Evolutionary conservation across 2,113 vertebrate species (phyloP).

Genomic region (Synodontis membranacea): DNA sequence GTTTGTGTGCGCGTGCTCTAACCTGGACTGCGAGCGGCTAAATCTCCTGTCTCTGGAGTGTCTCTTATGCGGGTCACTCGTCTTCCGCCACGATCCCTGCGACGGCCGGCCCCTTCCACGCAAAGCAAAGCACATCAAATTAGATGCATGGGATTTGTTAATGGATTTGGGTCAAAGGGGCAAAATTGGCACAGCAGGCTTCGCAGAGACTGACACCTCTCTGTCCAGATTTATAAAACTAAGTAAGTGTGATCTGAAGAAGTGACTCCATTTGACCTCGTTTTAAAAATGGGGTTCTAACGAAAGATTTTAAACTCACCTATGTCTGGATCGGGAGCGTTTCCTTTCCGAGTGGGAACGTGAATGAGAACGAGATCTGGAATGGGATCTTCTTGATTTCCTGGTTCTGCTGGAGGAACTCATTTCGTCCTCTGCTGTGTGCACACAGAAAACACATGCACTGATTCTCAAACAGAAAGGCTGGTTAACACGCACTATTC

Average conservation of each 20-base stretch:
- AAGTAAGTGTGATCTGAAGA: background rate
- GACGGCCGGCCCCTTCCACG: constrained; percentile 69
- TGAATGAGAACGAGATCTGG: constrained; percentile 81
- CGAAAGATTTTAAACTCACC: constrained; percentile 65
- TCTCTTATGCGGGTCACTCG: constrained; percentile 80
- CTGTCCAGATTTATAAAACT: background rate
- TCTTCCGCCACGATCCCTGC: constrained; percentile 75
- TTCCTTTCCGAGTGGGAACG: constrained; percentile 81
- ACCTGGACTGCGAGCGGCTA: constrained; percentile 79
- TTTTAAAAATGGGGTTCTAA: background rate
- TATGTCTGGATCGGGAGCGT: constrained; percentile 87
- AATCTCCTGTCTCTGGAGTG: constrained; percentile 80
- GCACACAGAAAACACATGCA: constrained; percentile 56
- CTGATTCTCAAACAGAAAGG: background rate
- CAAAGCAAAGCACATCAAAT: constrained; percentile 12
- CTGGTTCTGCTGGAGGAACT: constrained; percentile 72
- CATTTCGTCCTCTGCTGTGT: constrained; percentile 71
- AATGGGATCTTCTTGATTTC: constrained; percentile 77
- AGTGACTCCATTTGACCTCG: background rate
- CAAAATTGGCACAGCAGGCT: background rate
- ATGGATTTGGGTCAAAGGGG: background rate
- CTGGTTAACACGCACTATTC: background rate
- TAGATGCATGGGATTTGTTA: background rate
- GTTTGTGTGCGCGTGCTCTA: background rate
- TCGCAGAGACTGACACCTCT: background rate